Base-by-base conservation (phyloP, 2,797 vertebrate genomes). In the Catharus ustulatus region DNA sequence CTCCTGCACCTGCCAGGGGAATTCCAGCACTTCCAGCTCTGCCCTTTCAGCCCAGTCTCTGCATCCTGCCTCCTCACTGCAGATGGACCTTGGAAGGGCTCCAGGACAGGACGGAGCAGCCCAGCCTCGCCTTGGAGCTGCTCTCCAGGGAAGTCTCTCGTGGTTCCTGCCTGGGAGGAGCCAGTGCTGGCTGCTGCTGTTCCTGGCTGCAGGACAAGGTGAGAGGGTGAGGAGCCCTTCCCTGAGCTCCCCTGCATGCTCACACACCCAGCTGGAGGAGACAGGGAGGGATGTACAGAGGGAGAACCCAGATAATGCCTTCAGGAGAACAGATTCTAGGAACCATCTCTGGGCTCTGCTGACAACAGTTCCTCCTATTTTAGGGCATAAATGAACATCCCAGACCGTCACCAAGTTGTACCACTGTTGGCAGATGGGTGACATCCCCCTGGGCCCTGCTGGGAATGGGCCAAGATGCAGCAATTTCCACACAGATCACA, bases 1-100 rank as follows among this genome's bases (percentile, higher is more conserved):
- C 1, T 52, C 43, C 3, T 0, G 1, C 40, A 30, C 26, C 64
- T 51, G 36, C 26, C 34, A 2, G 1, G 17, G n/a, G 36, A 45
- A 20, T 38, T 36, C 34, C 93, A 84, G 61, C 8, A 15, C 64
- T 18, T 32, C 9, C 36, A 30, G 0, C 21, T 40, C 55, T 43
- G 14, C 6, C 17, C 46, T 54, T 42, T 17, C n/a, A 30, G 7
- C 21, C 48, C 52, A 14, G 2, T 4, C 9, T 7, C 43, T 57
- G 61, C 5, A 27, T 67, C 45, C 45, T 1, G 1, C 27, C 5
- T 73, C 40, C 43, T 91, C 45, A 5, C 72, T 73, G 61, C 52
- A 74, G 63, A 17, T 0, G 4, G 51, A 22, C 20, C 63, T 36
- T 38, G 40, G 40, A 34, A 77, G 19, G 27, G 59, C 82, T 89